These are phyloP conservation scores for Lophochroa leadbeateri DNA, from an alignment of 2,113 vertebrate genomes.

Conservation along the genomic window DNA sequence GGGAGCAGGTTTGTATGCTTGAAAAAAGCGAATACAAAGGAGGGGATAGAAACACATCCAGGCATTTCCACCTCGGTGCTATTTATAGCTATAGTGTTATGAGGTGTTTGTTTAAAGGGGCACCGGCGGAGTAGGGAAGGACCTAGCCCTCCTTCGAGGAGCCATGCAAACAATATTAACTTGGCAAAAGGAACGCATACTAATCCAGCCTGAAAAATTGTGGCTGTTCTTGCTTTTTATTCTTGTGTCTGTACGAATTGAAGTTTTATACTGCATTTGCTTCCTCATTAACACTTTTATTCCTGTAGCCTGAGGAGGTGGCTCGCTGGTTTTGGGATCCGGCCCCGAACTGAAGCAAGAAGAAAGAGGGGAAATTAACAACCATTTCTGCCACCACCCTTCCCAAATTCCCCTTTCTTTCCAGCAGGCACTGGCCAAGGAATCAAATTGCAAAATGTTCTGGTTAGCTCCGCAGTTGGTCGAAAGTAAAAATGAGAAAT, in stretches of 20 bases:
- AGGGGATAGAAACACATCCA: conserved; percentile 48
- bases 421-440: conserved; percentile 15
- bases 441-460: conserved; percentile 57
- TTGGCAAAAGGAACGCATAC: neutral
- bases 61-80: conserved; percentile 46
- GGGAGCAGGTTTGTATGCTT: conserved; percentile 7
- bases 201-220: conserved; percentile 3
- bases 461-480: conserved; percentile 59
- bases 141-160: conserved; percentile 25
- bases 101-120: conserved; percentile 68
- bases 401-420: conserved; percentile 38
- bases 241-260: neutral
- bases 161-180: conserved; percentile 33
- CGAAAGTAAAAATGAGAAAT: conserved; percentile 64
- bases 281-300: conserved; percentile 35
- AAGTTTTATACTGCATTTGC: neutral
- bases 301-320: neutral
- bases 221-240: neutral
- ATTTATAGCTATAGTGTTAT: conserved; percentile 40
- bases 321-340: neutral
- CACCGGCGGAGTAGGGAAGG: conserved; percentile 9
- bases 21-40: conserved; percentile 47
- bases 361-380: conserved; percentile 3
- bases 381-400: conserved; percentile 12
- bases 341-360: neutral